Evolutionary conservation across 2,888 invertebrate genomes (phyloP), one percentile per base, ranked within the genome.

Genomic region (Dorcus parallelipipedus): DNA sequence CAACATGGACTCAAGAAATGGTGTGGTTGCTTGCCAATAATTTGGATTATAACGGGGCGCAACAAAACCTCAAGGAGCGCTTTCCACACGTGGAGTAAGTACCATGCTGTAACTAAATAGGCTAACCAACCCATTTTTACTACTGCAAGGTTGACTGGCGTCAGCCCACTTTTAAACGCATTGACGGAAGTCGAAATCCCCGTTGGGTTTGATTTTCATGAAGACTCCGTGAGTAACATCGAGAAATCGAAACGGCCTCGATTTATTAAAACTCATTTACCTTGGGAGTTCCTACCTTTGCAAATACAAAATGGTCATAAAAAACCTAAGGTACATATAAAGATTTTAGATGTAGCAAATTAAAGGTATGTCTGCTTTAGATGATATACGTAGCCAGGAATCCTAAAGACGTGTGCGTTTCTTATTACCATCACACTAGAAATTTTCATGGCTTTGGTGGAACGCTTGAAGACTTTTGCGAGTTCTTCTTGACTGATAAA

Each of bases 81-180:
- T 90, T 88, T 69, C 89, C 90, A 3, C 90, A 87, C 82, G 73
- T 88, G 60, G 87, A 88, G 87, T 86, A 76, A 83, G 83, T 80
- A 58, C 39, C 4, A 17, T 48, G 49, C 8, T 39, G 20, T n/a
- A 9, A 9, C 3, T 41, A 20, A 20, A 20, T 3, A 20, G 20
- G 20, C 17, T 40, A 68, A 66, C 6, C 54, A 71, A 33, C 14
- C 26, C 6, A 6, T 3, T 33, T 7, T 7, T 4, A 4, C 26
- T 33, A 6, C 14, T 14, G 14, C 14, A 6, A 33, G 26, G 7
- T 2, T 33, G 1, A 6, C 26, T 6, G 7, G 26, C 26, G 3
- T 33, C 7, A 6, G 1, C 7, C 26, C 26, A 51, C 14, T 10
- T 2, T 17, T 9, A 7, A 14, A 42, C 10, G 7, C 1, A 8